Base-by-base conservation (phyloP, 2,797 vertebrate genomes). In the Fringilla coelebs region DNA sequence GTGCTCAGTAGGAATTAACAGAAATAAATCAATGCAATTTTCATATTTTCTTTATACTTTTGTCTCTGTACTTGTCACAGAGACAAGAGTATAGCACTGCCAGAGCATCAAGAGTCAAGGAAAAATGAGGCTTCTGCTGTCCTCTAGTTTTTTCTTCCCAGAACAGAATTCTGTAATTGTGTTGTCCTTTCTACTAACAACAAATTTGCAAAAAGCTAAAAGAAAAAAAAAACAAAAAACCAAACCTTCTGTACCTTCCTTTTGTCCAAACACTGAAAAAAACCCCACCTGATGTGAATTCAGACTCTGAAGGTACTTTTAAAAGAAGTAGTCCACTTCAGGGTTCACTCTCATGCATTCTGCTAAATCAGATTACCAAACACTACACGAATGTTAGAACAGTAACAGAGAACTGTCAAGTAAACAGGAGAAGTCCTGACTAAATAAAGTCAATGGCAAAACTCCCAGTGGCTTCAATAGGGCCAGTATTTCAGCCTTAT, bases 261-360 rank as follows among this genome's bases (percentile, higher is more conserved):
- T 85, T 54, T 49, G 17, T 52, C 31, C 62, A 76, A 34, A 75
- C 54, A 90, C 57, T 38, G 58, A 61, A 95, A 68, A 57, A 95
- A 94, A 34, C 88, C 38, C 49, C 57, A 57, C 4, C 49, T 87
- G 52, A 89, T 71, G 6, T 66, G 72, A 96, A 84, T 88, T 94
- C 80, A 90, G 26, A 49, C 77, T 96, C 76, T 73, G 73, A 90
- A 95, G 45, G 61, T 75, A 57, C 38, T 70, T 66, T 38, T 66
- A 49, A 68, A 90, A 94, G 79, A 80, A 96, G 70, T 57, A 96
- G 70, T 57, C 81, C 72, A 29, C 78, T 85, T 91, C 79, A 63
- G 43, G 84, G 58, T 85, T 94, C 8, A 2, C 60, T 94, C 76
- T 73, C 54, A 60, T 25, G 34, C 18, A 3, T 54, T 88, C 73